Conservation (phyloP, 2,888 invertebrate genomes). For the Monoplex corrugatus region DNA sequence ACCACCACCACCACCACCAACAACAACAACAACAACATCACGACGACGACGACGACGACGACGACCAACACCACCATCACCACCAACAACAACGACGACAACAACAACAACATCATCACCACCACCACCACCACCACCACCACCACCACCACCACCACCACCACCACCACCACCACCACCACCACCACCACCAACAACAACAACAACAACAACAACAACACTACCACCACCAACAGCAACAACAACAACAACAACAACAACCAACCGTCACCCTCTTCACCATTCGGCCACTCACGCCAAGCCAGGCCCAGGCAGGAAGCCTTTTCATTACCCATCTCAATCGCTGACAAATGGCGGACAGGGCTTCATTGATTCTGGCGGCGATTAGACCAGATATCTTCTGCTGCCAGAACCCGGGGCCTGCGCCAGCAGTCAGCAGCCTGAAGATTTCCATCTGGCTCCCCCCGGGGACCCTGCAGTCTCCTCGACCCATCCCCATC, state of each 20-base stretch:
- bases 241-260: not conserved
- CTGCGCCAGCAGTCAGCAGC: not conserved
- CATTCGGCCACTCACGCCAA: not conserved
- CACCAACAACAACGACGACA: no score
- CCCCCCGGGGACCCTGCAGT: not conserved
- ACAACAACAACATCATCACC: no score
- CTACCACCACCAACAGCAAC: no score
- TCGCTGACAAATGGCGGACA: slow-evolving; percentile 50
- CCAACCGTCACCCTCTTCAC: not conserved
- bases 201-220: not conserved
- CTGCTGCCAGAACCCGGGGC: slow-evolving; percentile 18
- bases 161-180: not conserved
- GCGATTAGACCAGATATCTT: slow-evolving; percentile 44
- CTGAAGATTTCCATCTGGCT: not conserved
- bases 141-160: not conserved
- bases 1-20: no score
- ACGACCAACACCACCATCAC: no score
- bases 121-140: no score
- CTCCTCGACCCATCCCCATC: not conserved
- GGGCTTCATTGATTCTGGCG: slow-evolving; percentile 47
- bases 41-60: no score
- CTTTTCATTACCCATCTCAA: slow-evolving; percentile 49
- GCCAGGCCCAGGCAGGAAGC: slow-evolving; percentile 2
- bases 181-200: not conserved
- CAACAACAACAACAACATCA: no score